Conservation (phyloP, 1,140 invertebrate species). For the Delia radicum region DNA sequence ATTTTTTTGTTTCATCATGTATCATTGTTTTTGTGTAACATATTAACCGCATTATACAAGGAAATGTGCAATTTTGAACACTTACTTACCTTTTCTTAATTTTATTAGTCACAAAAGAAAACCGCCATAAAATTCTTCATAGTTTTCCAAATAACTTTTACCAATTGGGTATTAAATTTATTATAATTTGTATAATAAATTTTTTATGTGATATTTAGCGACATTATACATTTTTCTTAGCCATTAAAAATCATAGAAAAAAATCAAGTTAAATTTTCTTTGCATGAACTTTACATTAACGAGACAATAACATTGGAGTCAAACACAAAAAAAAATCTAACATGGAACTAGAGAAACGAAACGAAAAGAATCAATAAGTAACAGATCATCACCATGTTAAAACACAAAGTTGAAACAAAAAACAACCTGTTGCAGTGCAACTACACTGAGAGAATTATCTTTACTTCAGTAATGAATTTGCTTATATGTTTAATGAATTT, state of each 20-base stretch:
- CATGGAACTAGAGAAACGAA: neutral
- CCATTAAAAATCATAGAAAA: neutral
- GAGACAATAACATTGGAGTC: neutral
- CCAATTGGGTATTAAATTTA: neutral
- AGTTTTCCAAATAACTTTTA: neutral
- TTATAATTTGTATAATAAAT: constrained; percentile 8
- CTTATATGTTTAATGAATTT: no score
- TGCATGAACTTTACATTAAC: constrained; percentile 10
- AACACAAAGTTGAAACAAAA: neutral
- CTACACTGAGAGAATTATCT: no score
- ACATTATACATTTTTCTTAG: neutral
- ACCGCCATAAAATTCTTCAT: no score
- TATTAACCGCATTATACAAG: no score
- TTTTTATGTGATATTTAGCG: constrained; percentile 13
- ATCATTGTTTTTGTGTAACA: no score
- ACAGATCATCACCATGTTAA: constrained; percentile 14
- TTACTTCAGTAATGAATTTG: no score
- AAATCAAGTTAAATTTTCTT: constrained; percentile 2
- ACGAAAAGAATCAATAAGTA: constrained; percentile 13
- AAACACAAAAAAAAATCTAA: neutral
- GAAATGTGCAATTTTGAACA: no score
- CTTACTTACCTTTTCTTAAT: no score
- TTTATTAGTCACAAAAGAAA: no score
- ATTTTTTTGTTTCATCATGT: no score
- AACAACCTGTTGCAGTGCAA: constrained; percentile 13